Percentiles rank a stretch among this genome's conserved stretches.
These are phyloP conservation scores for Drosophila planitibia DNA, from an alignment of 2,888 invertebrate genomes.

Conservation along the genomic window DNA sequence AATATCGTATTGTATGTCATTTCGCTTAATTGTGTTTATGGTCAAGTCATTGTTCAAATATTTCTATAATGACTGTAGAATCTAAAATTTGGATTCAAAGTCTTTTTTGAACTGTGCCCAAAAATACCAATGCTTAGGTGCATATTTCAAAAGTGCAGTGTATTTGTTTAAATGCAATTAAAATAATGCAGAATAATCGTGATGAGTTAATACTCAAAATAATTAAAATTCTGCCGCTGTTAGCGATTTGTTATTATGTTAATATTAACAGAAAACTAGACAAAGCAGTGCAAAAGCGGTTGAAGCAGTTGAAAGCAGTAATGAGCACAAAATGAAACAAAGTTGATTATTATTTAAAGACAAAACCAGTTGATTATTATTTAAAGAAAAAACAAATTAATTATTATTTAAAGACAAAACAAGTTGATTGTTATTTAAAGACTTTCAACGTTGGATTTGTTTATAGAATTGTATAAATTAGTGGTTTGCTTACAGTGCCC, in stretches of 20 bases:
- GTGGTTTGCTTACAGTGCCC: neutral
- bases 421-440: neutral
- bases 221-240: neutral
- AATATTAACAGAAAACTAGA: conserved; percentile 3
- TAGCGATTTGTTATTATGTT: neutral
- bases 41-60: neutral
- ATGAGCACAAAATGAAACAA: neutral
- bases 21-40: neutral
- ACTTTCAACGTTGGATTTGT: neutral
- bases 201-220: neutral
- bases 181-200: neutral
- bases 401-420: neutral
- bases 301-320: conserved; percentile 7
- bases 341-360: neutral
- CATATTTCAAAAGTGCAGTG: too few relatives aligned
- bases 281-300: conserved; percentile 20
- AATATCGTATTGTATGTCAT: neutral
- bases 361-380: neutral
- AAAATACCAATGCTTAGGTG: neutral
- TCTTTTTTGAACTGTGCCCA: neutral
- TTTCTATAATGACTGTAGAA: neutral
- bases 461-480: neutral
- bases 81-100: neutral
- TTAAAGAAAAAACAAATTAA: neutral
- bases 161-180: neutral